These are phyloP conservation scores for Eretmocerus hayati DNA, from an alignment of 2,888 invertebrate species.

Conservation along the genomic window DNA sequence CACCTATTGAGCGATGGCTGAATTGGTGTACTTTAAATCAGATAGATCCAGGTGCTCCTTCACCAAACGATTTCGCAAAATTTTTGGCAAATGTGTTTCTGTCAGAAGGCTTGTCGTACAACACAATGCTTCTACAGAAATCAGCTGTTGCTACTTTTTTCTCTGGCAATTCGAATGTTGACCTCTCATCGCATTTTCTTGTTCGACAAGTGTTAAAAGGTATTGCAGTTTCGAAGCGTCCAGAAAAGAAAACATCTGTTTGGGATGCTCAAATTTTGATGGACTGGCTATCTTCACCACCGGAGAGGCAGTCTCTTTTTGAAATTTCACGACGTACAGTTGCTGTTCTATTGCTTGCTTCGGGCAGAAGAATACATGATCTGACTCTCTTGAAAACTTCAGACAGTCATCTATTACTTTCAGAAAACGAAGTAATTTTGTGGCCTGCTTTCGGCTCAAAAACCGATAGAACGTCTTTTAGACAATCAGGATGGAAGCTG, in stretches of 20 bases:
- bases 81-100: constrained; percentile 20
- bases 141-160: constrained; percentile 24
- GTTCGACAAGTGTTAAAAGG: too few relatives aligned
- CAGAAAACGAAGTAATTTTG: constrained; percentile 23
- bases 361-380: too few relatives aligned
- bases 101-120: constrained; percentile 17
- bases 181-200: too few relatives aligned
- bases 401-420: constrained; percentile 11
- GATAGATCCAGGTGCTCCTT: constrained; percentile 2
- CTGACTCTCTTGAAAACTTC: constrained; percentile 23
- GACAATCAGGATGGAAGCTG: constrained; percentile 25
- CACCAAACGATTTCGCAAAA: constrained; percentile 13
- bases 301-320: constrained; percentile 17
- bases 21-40: constrained; percentile 12
- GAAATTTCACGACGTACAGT: constrained; percentile 24
- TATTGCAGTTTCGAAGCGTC: constrained; percentile 15
- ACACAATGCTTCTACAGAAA: constrained; percentile 22
- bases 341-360: constrained; percentile 20
- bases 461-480: constrained; percentile 22
- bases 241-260: constrained; percentile 13
- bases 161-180: too few relatives aligned
- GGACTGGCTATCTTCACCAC: constrained; percentile 16
- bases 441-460: constrained; percentile 26
- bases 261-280: constrained; percentile 22
- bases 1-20: constrained; percentile 22